phyloP scores from a whole-genome alignment of 2,888 invertebrate genomes.

The Ichneumoninae sp. region DNA sequence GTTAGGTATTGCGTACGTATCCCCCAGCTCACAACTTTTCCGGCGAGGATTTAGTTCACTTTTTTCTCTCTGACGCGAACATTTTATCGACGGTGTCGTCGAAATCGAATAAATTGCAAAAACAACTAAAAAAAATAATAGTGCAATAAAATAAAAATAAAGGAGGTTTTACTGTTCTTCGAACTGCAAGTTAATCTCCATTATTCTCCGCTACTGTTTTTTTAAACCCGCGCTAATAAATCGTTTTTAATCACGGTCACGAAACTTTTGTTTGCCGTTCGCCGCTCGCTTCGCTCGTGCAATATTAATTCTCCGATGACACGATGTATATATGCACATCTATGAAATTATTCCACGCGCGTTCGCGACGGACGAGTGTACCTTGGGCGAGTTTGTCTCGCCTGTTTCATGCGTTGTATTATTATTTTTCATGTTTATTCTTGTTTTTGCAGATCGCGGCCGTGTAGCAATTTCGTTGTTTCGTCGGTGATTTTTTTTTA shows the following conservation, averaged over 20 bases:
- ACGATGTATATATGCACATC: constrained; percentile 21
- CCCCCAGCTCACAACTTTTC: neutral
- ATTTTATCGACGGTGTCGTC: neutral
- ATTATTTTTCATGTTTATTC: neutral
- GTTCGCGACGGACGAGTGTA: constrained; percentile 12
- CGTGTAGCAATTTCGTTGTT: neutral
- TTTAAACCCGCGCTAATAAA: constrained; percentile 56
- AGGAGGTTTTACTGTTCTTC: constrained; percentile 11
- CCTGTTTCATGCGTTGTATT: neutral
- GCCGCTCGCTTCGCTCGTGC: constrained; percentile 23
- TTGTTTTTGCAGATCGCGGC: neutral
- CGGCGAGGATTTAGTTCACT: constrained; percentile 12
- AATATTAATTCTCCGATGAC: constrained; percentile 52
- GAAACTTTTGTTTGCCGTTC: constrained; percentile 56
- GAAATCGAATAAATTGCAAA: constrained; percentile 27
- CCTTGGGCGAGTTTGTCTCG: neutral
- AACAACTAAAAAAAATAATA: neutral
- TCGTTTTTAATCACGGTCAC: constrained; percentile 55
- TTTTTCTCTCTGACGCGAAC: neutral
- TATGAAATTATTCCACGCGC: constrained; percentile 44
- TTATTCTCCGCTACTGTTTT: constrained; percentile 14
- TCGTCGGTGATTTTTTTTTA: neutral
- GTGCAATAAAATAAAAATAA: neutral
- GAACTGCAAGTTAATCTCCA: constrained; percentile 21
- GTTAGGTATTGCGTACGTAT: constrained; percentile 1